A percentile compares a stretch with the other conserved stretches of the same genome.
These are phyloP conservation scores for Malthinus seriepunctatus DNA, from an alignment of 2,888 invertebrate species.

Conservation along the genomic window DNA sequence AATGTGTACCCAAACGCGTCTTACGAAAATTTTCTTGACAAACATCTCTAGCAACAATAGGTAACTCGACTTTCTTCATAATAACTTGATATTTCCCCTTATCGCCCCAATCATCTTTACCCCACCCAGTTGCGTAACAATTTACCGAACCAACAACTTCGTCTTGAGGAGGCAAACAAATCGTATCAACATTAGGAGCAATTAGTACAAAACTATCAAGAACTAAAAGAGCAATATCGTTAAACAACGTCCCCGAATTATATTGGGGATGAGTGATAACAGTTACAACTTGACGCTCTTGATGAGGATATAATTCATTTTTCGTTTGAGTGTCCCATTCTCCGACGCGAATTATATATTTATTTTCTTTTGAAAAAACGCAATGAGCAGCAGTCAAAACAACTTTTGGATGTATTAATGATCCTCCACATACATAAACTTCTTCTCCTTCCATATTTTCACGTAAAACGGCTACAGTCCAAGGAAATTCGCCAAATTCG, in stretches of 20 bases:
- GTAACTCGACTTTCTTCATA: conserved; percentile 71
- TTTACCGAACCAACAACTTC: conserved; percentile 55
- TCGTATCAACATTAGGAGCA: conserved; percentile 71
- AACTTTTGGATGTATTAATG: conserved; percentile 74
- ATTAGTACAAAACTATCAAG: conserved; percentile 63
- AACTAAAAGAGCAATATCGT: conserved; percentile 75
- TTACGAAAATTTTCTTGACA: conserved; percentile 60
- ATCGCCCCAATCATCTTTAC: conserved; percentile 69
- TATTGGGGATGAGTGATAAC: conserved; percentile 65
- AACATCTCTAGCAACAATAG: conserved; percentile 58
- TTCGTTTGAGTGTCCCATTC: conserved; percentile 83
- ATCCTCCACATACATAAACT: conserved; percentile 78
- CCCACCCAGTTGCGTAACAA: conserved; percentile 77
- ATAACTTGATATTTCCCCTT: conserved; percentile 57
- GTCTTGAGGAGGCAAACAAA: conserved; percentile 64
- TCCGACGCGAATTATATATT: conserved; percentile 64
- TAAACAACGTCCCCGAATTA: conserved; percentile 68
- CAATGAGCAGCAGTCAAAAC: conserved; percentile 84
- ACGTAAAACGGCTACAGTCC: conserved; percentile 76
- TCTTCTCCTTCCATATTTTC: conserved; percentile 58
- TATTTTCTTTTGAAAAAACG: conserved; percentile 54
- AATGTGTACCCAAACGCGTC: conserved; percentile 70
- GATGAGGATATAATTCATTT: conserved; percentile 69
- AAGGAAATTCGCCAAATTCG: conserved; percentile 79
- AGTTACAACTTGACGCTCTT: conserved; percentile 65